phyloP scores from a whole-genome alignment of 1,140 invertebrate species.

The Pogonomyrmex californicus region DNA sequence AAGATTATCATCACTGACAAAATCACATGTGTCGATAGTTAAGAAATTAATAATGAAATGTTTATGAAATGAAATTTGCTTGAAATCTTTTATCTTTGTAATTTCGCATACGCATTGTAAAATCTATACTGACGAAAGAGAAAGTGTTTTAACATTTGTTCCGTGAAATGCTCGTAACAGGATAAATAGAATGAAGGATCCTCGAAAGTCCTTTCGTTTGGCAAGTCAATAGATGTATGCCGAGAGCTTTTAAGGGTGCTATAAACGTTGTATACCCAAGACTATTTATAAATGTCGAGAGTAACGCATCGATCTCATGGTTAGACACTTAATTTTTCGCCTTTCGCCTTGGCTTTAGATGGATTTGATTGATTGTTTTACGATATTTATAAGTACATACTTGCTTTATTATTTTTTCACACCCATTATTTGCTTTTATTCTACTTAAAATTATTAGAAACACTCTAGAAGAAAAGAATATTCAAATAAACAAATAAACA shows the following conservation, averaged over 20 bases:
- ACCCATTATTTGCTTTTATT: background rate
- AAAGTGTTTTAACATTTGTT: conserved; percentile 7
- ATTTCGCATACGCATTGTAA: background rate
- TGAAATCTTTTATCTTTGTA: conserved; percentile 14
- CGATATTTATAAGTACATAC: conserved; percentile 23
- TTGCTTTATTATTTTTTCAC: background rate
- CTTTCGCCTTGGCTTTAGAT: conserved; percentile 17
- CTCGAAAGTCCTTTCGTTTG: conserved; percentile 28
- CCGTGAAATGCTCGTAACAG: background rate
- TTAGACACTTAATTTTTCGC: conserved; percentile 63
- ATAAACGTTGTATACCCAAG: conserved; percentile 53
- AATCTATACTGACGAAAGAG: background rate
- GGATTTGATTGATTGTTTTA: conserved; percentile 40
- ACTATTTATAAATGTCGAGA: conserved; percentile 60
- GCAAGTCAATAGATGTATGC: conserved; percentile 56
- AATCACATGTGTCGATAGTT: background rate
- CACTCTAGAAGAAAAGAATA: background rate
- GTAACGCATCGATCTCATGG: conserved; percentile 51
- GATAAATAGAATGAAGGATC: conserved; percentile 41
- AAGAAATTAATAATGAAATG: conserved; percentile 27
- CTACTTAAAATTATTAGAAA: background rate
- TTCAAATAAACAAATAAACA: background rate
- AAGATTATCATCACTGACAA: background rate
- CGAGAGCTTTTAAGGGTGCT: conserved; percentile 47
- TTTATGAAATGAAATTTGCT: background rate